Evolutionary conservation across 2,797 vertebrate genomes (phyloP).

Genomic region (Novumbra hubbsi): DNA sequence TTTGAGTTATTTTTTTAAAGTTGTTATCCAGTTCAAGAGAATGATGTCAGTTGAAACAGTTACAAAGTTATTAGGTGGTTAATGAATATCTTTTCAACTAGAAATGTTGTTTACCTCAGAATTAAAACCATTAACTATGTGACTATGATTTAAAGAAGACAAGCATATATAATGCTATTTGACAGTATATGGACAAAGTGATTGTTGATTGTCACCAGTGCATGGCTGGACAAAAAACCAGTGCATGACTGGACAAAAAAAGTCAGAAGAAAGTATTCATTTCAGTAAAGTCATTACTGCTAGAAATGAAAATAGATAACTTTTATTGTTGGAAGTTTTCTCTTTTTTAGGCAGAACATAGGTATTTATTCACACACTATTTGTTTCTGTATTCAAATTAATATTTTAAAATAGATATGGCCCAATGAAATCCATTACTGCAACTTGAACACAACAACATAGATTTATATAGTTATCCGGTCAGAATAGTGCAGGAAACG

Average conservation of each 20-base stretch:
- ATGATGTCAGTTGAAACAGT: not conserved
- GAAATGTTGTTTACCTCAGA: not conserved
- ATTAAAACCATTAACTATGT: not conserved
- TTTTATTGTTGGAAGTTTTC: constrained; percentile 25
- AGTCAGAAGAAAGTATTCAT: constrained; percentile 49
- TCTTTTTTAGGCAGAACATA: constrained; percentile 61
- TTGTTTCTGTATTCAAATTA: constrained; percentile 70
- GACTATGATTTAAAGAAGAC: not conserved
- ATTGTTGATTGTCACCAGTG: not conserved
- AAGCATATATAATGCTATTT: not conserved
- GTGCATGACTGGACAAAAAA: constrained; percentile 13
- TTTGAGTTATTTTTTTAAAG: not conserved
- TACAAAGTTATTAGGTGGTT: not conserved
- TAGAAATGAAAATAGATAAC: constrained; percentile 36
- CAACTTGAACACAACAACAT: constrained; percentile 38
- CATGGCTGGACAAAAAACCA: constrained; percentile 18
- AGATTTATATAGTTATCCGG: constrained; percentile 48
- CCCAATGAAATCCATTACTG: constrained; percentile 55
- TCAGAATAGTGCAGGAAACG: constrained; percentile 57
- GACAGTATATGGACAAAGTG: not conserved
- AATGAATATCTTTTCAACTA: not conserved
- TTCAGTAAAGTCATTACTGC: constrained; percentile 52
- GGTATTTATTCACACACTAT: constrained; percentile 52
- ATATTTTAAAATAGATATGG: constrained; percentile 65
- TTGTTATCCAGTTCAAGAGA: not conserved